A percentile compares a stretch with the other conserved stretches of the same genome.
These are phyloP conservation scores for Coccyzus lansbergi DNA, from an alignment of 2,797 vertebrate genomes.

Conservation along the genomic window DNA sequence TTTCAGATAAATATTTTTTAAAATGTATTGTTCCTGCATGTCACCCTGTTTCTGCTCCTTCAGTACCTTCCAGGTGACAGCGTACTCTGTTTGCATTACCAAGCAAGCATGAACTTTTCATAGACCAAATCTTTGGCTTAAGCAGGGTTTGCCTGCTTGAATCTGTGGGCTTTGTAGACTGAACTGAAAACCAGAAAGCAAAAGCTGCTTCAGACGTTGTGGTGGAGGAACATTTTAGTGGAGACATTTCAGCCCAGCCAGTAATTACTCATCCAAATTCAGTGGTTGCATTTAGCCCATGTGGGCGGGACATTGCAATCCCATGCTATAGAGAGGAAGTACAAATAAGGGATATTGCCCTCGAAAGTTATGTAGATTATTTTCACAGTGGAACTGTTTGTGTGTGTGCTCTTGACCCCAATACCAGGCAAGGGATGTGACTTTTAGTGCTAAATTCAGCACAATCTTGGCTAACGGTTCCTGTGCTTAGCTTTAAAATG, in stretches of 20 bases:
- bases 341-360: not conserved
- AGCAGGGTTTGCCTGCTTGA: not conserved
- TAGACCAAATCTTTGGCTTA: not conserved
- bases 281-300: not conserved
- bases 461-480: not conserved
- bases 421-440: not conserved
- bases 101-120: not conserved
- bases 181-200: not conserved
- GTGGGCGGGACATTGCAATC: not conserved
- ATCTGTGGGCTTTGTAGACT: not conserved
- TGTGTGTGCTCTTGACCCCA: not conserved
- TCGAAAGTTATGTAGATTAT: not conserved
- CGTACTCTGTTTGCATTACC: not conserved
- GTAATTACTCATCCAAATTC: conserved; percentile 35
- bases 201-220: not conserved
- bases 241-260: not conserved
- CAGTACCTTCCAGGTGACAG: not conserved
- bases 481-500: not conserved
- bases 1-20: not conserved
- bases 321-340: not conserved
- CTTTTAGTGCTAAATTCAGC: not conserved
- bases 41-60: not conserved
- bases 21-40: not conserved
- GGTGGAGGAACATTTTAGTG: not conserved
- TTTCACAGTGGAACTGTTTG: not conserved